Base-by-base conservation (phyloP, 2,888 invertebrate species). In the Troides oblongomaculatus region DNA sequence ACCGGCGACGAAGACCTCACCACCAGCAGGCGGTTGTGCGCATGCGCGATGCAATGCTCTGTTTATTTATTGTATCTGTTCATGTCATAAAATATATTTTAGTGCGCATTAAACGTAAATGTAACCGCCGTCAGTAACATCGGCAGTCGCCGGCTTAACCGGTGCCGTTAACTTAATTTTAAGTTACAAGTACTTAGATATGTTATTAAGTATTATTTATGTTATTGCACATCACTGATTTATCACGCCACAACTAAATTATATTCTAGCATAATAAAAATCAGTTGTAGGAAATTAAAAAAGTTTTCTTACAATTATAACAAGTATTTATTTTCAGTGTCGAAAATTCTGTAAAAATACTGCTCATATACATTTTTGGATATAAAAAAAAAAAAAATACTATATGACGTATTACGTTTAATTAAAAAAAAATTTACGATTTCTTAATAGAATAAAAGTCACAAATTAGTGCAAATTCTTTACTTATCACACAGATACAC, bases 31-130 rank as follows among this genome's bases (percentile, higher is more conserved):
- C 30, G 30, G 3, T 30, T 5, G 30, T 30, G 30, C 5, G 66
- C 66, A 63, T 21, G 30, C 69, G 50, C 23, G 43, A 59, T 21
- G 66, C 70, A 66, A 62, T 25, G 25, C 43, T 43, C 50, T 57
- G 64, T 70, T 70, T 67, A 46, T 70, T 70, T 67, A 64, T 67
- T 70, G 46, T 23, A 58, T 39, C 63, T 64, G 70, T 70, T 66
- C 65, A 65, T 69, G 61, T 64, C 67, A 61, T 70, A 63, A 30
- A 70, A 70, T 66, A 67, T 67, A 23, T 67, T 70, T 67, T 67
- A 70, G 36, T 70, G 64, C 64, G 18, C 61, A 36, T 25, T 56
- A 61, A 64, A 39, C 64, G 50, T 70, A 60, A 70, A 70, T 57
- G 5, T n/a, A 57, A 56, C 53, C 46, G 59, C 56, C 21, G 70